Evolutionary conservation across 2,797 vertebrate genomes (phyloP), one percentile per base, ranked within the genome.

Genomic region (Lepilemur ruficaudatus): DNA sequence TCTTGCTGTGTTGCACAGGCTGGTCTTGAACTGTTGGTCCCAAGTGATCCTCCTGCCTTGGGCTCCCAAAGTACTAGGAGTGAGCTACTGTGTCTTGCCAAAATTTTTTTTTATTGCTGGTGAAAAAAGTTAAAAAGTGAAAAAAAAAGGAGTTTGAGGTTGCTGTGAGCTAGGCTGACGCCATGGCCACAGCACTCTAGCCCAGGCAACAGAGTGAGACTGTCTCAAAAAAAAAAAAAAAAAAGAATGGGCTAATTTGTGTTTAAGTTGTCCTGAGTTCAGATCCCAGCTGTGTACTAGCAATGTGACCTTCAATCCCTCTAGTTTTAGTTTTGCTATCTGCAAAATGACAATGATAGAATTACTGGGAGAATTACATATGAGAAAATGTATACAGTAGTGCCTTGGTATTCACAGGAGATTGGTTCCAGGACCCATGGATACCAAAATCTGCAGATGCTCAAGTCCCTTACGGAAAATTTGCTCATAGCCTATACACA

Each of bases 181-280:
- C 55, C 55, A 23, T 3, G 0, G 48, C 48, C 48, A 50, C 14
- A 2, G 22, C 55, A 57, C 55, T 57, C 55, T 57, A 57, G 55
- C 55, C 22, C 8, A 1, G 4, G 55, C 22, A 57, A 23, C 22
- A 57, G 8, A 23, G 22, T 57, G 22, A 23, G 22, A 57, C 55
- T 57, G 55, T 57, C 22, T 23, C 55, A n/a, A n/a, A 55, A 57
- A 57, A 57, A 57, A 57, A 50, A 52, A 46, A 48, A 48, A 22
- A 55, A 22, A 80, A 91, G 73, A 81, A 32, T 65, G 22, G 18
- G 22, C 38, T 87, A 78, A 65, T 87, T 82, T 93, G 61, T 63
- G 46, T 72, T 93, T 83, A 78, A 32, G 23, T 94, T 89, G 52
- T 75, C 43, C 43, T 72, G 78, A 89, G n/a, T 92, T 97, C 67